phyloP scores from a whole-genome alignment of 2,797 vertebrate species.

The Sandelia bainsii region DNA sequence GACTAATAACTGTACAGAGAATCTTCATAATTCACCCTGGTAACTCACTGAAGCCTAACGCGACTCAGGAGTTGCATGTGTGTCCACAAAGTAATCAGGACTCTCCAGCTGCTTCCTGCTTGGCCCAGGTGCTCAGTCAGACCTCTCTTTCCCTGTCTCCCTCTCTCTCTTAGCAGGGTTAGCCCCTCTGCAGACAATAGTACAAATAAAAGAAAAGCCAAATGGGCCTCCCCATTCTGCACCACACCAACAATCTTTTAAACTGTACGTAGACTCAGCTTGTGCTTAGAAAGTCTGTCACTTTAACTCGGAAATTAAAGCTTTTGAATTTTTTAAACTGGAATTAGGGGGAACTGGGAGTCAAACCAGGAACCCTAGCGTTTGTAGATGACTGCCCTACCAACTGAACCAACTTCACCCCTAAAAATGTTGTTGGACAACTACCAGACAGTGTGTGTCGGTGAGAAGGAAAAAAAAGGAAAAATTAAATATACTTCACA shows the following conservation, averaged over 20 bases:
- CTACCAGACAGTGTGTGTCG: no score
- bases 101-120: slow-evolving; percentile 75
- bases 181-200: slow-evolving; percentile 34
- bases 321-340: no score
- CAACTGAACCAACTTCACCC: no score
- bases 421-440: no score
- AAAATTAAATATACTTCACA: no score
- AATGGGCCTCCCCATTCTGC: neutral
- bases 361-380: no score
- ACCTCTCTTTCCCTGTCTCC: slow-evolving; percentile 35
- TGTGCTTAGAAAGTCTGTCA: neutral
- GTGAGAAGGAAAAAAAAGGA: no score
- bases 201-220: slow-evolving; percentile 14
- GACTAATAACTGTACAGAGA: slow-evolving; percentile 39
- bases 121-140: slow-evolving; percentile 70
- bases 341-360: no score
- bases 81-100: slow-evolving; percentile 65
- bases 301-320: no score
- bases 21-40: slow-evolving; percentile 33
- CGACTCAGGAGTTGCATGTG: slow-evolving; percentile 44
- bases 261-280: no score
- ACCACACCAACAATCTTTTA: neutral
- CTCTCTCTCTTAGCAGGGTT: slow-evolving; percentile 29
- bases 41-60: slow-evolving; percentile 35
- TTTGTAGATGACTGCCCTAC: no score